A percentile compares a stretch with the other conserved stretches of the same genome.
Evolutionary conservation across 2,797 vertebrate species (phyloP).

Genomic region (Cynopterus sphinx): DNA sequence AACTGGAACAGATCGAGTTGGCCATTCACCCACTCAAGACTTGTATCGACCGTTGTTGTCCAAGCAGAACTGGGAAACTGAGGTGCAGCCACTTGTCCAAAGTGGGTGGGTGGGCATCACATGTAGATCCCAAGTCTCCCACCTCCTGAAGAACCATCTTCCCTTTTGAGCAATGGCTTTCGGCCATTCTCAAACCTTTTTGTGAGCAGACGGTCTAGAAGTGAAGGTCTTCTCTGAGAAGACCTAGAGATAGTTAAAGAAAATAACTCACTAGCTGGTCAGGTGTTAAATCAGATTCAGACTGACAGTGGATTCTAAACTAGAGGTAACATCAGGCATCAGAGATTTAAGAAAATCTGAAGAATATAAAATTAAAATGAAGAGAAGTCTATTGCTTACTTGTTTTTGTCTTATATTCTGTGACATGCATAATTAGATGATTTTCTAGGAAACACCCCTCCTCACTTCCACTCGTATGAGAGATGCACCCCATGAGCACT

Average conservation of each 20-base stretch:
- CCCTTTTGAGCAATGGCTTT: not conserved
- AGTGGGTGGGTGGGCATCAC: not conserved
- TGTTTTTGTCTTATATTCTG: constrained; percentile 7
- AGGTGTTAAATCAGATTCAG: not conserved
- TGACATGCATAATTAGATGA: not conserved
- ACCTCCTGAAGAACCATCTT: not conserved
- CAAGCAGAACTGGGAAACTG: not conserved
- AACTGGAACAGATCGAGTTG: fast-evolving
- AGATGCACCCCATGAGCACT: not conserved
- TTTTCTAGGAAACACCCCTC: not conserved
- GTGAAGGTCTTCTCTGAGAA: not conserved
- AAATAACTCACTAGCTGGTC: not conserved
- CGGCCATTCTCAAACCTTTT: not conserved
- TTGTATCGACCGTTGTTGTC: too few relatives aligned
- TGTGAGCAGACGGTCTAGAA: not conserved
- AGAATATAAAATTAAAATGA: not conserved
- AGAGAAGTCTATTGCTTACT: not conserved
- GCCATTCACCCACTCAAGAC: not conserved
- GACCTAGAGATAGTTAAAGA: not conserved
- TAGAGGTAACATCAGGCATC: not conserved
- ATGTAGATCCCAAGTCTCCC: not conserved
- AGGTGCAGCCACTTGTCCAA: not conserved
- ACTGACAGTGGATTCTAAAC: not conserved
- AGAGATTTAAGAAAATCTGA: not conserved
- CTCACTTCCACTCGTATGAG: too few relatives aligned